Evolutionary conservation across 2,888 invertebrate species (phyloP).

Genomic region (Cephalotes varians): DNA sequence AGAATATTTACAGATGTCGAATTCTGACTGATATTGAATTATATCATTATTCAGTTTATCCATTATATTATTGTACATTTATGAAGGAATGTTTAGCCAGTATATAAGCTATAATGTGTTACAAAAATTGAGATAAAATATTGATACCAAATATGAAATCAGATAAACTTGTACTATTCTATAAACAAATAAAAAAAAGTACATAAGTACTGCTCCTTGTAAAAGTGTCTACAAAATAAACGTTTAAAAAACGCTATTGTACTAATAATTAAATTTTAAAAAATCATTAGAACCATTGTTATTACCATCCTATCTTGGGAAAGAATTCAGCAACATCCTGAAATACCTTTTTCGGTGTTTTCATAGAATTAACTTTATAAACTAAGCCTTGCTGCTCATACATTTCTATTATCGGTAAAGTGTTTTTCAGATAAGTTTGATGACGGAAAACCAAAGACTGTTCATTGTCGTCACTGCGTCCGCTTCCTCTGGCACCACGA

Average conservation of each 20-base stretch:
- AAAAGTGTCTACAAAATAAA: slow-evolving; percentile 18
- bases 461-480: slow-evolving; percentile 97
- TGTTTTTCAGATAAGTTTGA: slow-evolving; percentile 93
- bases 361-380: slow-evolving; percentile 91
- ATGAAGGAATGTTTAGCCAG: slow-evolving; percentile 1
- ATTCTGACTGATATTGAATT: neutral
- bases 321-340: slow-evolving; percentile 87
- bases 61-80: slow-evolving; percentile 26
- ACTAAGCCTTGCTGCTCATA: slow-evolving; percentile 92
- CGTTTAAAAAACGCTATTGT: neutral
- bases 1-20: slow-evolving; percentile 23
- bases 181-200: slow-evolving; percentile 14
- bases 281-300: neutral
- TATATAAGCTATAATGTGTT: slow-evolving; percentile 2
- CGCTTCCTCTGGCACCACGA: slow-evolving; percentile 95
- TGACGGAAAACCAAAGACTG: slow-evolving; percentile 95
- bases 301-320: slow-evolving; percentile 84
- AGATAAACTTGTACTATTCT: slow-evolving; percentile 20
- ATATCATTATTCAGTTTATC: neutral
- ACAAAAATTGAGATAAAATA: neutral
- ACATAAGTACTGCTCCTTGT: slow-evolving; percentile 12
- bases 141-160: slow-evolving; percentile 18
- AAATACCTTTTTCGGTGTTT: slow-evolving; percentile 90
- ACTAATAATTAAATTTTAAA: neutral
- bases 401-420: slow-evolving; percentile 95